These are phyloP conservation scores for Ceratina japonica DNA, from an alignment of 1,140 invertebrate genomes.

Conservation along the genomic window DNA sequence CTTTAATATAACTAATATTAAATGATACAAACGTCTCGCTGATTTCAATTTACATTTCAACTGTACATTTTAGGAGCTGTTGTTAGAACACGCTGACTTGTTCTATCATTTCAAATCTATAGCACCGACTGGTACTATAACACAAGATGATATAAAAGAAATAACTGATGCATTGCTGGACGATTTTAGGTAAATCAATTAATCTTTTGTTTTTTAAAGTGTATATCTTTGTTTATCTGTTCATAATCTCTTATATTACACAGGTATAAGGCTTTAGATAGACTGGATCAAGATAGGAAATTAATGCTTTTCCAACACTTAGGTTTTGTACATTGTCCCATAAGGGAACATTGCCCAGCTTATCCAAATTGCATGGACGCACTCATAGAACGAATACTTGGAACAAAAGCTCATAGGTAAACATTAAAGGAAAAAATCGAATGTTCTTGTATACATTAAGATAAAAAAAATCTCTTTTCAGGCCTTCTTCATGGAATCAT, in stretches of 20 bases:
- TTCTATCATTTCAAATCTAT: conserved; percentile 96
- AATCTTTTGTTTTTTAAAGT: neutral
- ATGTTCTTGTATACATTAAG: conserved; percentile 30
- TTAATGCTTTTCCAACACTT: conserved; percentile 96
- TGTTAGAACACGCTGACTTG: conserved; percentile 95
- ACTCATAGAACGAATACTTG: conserved; percentile 88
- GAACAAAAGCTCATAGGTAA: conserved; percentile 85
- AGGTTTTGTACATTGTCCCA: conserved; percentile 97
- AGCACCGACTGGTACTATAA: conserved; percentile 93
- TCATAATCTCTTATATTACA: conserved; percentile 20
- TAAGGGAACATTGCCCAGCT: conserved; percentile 95
- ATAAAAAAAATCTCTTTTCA: conserved; percentile 65
- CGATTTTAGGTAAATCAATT: conserved; percentile 86
- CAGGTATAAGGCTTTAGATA: conserved; percentile 95
- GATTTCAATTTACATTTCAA: neutral
- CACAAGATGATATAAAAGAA: conserved; percentile 95
- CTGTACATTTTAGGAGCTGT: conserved; percentile 84
- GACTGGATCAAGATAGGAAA: conserved; percentile 95
- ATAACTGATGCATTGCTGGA: conserved; percentile 95
- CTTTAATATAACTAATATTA: neutral
- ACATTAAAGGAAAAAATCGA: neutral
- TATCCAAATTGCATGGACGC: conserved; percentile 94
- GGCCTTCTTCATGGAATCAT: conserved; percentile 85
- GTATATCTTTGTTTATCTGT: conserved; percentile 12
- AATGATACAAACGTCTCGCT: neutral